Base-by-base conservation (phyloP, 2,113 vertebrate genomes). In the Channa maculata region DNA sequence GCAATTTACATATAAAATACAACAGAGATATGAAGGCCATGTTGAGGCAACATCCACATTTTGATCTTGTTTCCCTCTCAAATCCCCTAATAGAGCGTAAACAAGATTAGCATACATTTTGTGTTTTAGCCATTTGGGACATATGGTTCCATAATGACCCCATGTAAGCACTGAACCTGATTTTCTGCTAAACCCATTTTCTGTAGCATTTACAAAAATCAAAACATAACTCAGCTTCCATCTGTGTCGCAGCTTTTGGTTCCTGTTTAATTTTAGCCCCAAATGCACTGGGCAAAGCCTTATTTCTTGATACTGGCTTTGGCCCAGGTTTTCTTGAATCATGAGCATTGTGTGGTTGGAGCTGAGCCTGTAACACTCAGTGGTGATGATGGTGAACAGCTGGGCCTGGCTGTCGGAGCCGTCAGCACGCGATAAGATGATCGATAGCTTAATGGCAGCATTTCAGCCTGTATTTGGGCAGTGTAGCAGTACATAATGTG, bases 1-100 rank as follows among this genome's bases (percentile, higher is more conserved):
- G 85, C 52, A 82, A 92, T 87, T 86, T 88, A 61, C 68, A 83
- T 86, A 80, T 43, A 66, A 75, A 79, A 71, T 64, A 59, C 63
- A 68, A 48, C 33, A 58, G 69, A 69, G 62, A 71, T 57, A 74
- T 43, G 49, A 44, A 15, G 48, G 41, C 50, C 44, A 54, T 54
- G 65, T 39, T 66, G 59, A 65, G 36, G 54, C 59, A 61, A 55
- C 71, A 60, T 64, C 66, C 39, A 62, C 41, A 74, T 80, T 74
- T 76, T 65, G 24, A 38, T 68, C 41, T 60, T 15, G 58, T 73
- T 67, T 63, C 48, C 10, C 53, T 45, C 58, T 65, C 52, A 43
- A 65, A 51, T 76, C 43, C 58, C 46, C 12, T 45, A 77, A 68
- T 57, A 68, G 45, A 63, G 49, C 33, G 2, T 46, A 82, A 71